phyloP scores from a whole-genome alignment of 2,113 vertebrate species.

The Pteropus alecto region DNA sequence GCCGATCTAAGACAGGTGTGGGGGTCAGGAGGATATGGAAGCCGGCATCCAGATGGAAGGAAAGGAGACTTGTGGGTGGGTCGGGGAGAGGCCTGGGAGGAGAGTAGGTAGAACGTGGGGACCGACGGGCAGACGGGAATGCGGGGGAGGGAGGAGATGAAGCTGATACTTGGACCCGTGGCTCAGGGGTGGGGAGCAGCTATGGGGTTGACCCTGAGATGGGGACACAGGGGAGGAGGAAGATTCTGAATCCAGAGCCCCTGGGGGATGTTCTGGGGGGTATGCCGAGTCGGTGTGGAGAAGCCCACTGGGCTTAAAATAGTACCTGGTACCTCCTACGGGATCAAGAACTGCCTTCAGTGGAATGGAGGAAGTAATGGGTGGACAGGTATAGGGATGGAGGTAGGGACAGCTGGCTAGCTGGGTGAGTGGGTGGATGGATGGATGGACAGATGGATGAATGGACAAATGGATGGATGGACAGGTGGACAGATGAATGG shows the following conservation, averaged over 20 bases:
- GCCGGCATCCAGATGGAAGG: not conserved
- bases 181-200: not conserved
- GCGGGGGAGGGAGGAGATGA: not conserved
- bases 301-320: not conserved
- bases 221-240: not conserved
- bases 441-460: not conserved
- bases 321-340: not conserved
- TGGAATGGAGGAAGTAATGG: not conserved
- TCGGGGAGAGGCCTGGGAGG: not conserved
- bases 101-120: not conserved
- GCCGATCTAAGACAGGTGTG: not conserved
- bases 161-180: no score
- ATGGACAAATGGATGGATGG: not conserved
- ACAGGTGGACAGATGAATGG: no score
- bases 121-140: not conserved
- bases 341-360: not conserved
- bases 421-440: no score
- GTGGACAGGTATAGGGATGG: no score
- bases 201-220: not conserved
- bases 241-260: not conserved
- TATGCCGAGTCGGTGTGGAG: not conserved
- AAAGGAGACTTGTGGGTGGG: no score
- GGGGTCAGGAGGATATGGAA: not conserved
- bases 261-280: not conserved
- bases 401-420: fast-evolving